phyloP scores from a whole-genome alignment of 2,113 vertebrate genomes.

The Picathartes gymnocephalus region DNA sequence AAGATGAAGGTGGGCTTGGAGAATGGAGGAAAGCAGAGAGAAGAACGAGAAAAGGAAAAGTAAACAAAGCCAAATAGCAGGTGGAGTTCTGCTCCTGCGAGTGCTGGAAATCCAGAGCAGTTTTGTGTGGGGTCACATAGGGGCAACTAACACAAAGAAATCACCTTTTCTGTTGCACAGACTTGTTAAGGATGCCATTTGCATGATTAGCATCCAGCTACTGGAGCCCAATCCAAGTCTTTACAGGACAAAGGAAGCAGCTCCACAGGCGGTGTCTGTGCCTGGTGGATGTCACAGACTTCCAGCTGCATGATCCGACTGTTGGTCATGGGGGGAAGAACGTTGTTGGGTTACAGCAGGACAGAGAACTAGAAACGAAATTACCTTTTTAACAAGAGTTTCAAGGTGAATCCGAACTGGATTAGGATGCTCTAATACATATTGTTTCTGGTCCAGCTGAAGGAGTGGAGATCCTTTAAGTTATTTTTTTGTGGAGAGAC shows the following conservation, averaged over 20 bases:
- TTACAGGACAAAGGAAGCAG: neutral
- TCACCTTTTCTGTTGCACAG: neutral
- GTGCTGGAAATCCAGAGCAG: neutral
- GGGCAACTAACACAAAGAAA: neutral
- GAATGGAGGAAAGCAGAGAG: neutral
- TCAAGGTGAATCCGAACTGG: neutral
- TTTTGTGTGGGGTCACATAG: neutral
- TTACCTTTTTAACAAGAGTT: neutral
- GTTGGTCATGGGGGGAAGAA: neutral
- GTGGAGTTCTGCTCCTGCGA: neutral
- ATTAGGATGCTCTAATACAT: neutral
- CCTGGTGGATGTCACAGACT: neutral
- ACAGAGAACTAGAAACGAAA: neutral
- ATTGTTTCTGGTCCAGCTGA: neutral
- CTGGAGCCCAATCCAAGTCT: neutral
- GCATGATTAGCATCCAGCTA: neutral
- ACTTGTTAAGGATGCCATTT: neutral
- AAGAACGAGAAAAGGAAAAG: neutral
- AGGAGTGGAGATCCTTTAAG: neutral
- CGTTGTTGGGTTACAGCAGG: too few species aligned
- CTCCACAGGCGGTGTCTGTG: neutral
- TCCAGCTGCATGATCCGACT: neutral
- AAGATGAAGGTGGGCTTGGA: neutral
- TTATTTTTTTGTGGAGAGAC: neutral
- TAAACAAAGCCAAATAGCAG: neutral